Percentiles rank a stretch among this genome's conserved stretches.
These are phyloP conservation scores for Phalanger gymnotis DNA, from an alignment of 2,797 vertebrate species.

Conservation along the genomic window DNA sequence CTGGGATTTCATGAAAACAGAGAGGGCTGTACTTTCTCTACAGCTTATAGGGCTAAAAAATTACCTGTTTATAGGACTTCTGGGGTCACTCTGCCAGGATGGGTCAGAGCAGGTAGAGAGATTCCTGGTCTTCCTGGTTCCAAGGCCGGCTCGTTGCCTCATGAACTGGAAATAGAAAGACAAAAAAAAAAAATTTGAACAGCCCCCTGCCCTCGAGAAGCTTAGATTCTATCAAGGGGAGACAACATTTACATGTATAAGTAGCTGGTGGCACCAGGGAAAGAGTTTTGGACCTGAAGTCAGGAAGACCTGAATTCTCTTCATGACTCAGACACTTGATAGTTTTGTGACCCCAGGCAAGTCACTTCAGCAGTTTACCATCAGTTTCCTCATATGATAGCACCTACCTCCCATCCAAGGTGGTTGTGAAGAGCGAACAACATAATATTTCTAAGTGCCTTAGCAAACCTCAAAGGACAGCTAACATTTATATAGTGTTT, in stretches of 20 bases:
- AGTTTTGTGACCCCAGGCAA: too few relatives aligned
- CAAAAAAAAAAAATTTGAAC: not conserved
- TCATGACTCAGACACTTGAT: not conserved
- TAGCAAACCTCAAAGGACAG: not conserved
- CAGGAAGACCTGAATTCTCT: not conserved
- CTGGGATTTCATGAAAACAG: not conserved
- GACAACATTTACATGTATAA: not conserved
- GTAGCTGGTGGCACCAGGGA: not conserved
- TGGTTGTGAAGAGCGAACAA: not conserved
- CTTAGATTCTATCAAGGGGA: not conserved
- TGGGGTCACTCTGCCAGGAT: not conserved
- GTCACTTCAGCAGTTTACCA: not conserved
- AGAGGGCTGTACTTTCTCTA: not conserved
- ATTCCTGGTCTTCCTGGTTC: not conserved
- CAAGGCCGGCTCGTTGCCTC: not conserved
- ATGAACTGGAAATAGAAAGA: not conserved
- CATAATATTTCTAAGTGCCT: not conserved
- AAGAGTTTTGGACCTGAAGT: not conserved
- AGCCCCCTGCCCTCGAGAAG: not conserved
- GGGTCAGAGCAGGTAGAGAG: not conserved
- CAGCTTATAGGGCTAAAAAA: not conserved
- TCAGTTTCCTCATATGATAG: not conserved
- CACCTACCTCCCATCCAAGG: not conserved
- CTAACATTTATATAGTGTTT: not conserved
- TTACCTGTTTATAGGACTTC: too few relatives aligned